Evolutionary conservation across 2,888 invertebrate genomes (phyloP).

Genomic region (Acrocyrtus sp.): DNA sequence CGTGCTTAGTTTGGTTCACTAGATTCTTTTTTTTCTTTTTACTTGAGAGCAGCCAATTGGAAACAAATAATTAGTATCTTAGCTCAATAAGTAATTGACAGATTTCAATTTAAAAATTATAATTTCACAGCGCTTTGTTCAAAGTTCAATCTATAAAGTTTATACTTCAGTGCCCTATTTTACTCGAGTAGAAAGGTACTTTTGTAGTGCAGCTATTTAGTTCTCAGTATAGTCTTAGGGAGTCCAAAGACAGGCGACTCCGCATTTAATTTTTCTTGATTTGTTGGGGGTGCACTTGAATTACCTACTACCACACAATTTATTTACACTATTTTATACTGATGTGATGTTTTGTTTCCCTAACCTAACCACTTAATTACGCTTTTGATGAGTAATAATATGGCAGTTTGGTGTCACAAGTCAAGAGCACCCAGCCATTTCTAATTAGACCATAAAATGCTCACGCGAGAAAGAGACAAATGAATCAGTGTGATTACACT

Average conservation of each 20-base stretch:
- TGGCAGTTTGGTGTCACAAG: constrained; percentile 42
- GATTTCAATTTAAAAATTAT: constrained; percentile 23
- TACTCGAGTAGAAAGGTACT: too few species aligned
- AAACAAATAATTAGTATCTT: constrained; percentile 6
- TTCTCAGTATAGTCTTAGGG: too few species aligned
- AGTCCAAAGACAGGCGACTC: not conserved
- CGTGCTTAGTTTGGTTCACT: too few species aligned
- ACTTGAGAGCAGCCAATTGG: not conserved
- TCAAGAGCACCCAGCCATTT: constrained; percentile 39
- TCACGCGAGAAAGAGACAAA: constrained; percentile 5
- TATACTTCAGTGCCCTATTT: too few species aligned
- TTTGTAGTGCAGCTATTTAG: too few species aligned
- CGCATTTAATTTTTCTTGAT: not conserved
- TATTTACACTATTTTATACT: not conserved
- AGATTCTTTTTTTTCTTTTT: too few species aligned
- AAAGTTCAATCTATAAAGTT: too few species aligned
- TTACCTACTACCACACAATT: not conserved
- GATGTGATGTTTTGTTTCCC: constrained; percentile 4
- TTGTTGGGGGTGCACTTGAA: not conserved
- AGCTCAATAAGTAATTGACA: not conserved
- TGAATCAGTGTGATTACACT: too few species aligned
- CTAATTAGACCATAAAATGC: constrained; percentile 34
- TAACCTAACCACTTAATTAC: constrained; percentile 26
- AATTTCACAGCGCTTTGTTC: constrained; percentile 9
- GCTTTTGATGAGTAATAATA: constrained; percentile 37